phyloP scores from a whole-genome alignment of 2,888 invertebrate genomes.

The Suillia variegata region DNA sequence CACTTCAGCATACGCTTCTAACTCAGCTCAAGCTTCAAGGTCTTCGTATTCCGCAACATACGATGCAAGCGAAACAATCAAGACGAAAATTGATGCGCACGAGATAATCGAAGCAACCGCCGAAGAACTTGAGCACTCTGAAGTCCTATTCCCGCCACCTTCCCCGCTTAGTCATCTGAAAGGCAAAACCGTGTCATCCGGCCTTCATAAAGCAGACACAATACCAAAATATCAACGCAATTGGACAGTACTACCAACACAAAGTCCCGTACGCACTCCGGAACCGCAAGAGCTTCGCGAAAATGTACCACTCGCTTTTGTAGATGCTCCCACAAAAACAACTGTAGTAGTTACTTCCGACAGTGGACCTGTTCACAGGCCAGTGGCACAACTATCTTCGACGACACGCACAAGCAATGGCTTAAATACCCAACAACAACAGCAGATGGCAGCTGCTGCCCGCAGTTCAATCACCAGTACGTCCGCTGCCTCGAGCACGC shows the following conservation, averaged over 20 bases:
- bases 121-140: constrained; percentile 55
- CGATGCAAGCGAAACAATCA: constrained; percentile 17
- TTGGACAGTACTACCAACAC: constrained; percentile 66
- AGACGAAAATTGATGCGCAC: constrained; percentile 37
- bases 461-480: constrained; percentile 32
- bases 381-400: constrained; percentile 39
- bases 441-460: constrained; percentile 31
- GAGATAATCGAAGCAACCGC: constrained; percentile 54
- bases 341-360: constrained; percentile 21
- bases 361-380: constrained; percentile 42
- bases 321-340: constrained; percentile 51
- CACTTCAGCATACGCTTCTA: constrained; percentile 29
- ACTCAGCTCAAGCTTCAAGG: constrained; percentile 35
- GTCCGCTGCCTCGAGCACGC: constrained; percentile 11
- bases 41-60: constrained; percentile 22
- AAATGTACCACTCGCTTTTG: constrained; percentile 61
- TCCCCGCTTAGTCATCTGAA: constrained; percentile 57
- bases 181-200: constrained; percentile 60
- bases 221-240: constrained; percentile 72
- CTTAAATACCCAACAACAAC: constrained; percentile 34
- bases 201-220: constrained; percentile 68
- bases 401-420: constrained; percentile 18
- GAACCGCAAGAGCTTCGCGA: constrained; percentile 64
- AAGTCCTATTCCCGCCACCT: constrained; percentile 55
- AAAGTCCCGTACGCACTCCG: constrained; percentile 66